Evolutionary conservation across 2,113 vertebrate genomes (phyloP).

Genomic region (Cheirogaleus medius): DNA sequence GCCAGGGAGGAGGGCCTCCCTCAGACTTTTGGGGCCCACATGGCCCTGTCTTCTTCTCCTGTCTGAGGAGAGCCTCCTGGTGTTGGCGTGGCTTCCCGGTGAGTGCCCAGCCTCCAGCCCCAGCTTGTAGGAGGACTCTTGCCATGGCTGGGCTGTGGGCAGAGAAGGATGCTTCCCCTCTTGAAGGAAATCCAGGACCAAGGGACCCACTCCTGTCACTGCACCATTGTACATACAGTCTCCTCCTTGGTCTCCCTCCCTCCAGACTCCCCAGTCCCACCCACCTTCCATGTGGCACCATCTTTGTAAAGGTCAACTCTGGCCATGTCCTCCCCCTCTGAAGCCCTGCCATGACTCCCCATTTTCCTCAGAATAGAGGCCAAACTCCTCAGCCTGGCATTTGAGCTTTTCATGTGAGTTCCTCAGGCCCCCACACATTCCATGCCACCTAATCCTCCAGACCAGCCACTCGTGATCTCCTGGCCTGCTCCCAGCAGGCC

Average conservation of each 20-base stretch:
- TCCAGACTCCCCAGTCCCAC: neutral
- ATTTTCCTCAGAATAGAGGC: neutral
- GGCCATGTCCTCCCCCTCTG: neutral
- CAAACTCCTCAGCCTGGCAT: neutral
- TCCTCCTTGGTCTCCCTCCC: neutral
- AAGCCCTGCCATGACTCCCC: neutral
- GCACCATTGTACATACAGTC: neutral
- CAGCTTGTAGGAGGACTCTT: neutral
- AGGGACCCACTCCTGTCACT: neutral
- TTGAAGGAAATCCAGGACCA: neutral
- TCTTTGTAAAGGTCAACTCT: neutral
- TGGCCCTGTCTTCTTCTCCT: neutral
- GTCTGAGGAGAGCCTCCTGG: neutral
- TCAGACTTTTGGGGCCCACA: neutral
- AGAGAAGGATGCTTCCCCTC: neutral
- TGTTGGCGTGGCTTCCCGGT: neutral
- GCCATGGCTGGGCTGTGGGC: neutral
- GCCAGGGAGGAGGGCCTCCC: neutral
- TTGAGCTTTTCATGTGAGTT: conserved; percentile 14
- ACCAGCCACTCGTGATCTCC: neutral
- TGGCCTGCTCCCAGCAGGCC: neutral
- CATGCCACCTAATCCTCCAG: neutral
- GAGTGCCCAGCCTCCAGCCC: neutral
- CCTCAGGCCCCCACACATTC: neutral
- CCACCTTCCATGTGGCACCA: neutral